Conservation (phyloP, 2,113 vertebrate species). For the Catharus fuscescens region DNA sequence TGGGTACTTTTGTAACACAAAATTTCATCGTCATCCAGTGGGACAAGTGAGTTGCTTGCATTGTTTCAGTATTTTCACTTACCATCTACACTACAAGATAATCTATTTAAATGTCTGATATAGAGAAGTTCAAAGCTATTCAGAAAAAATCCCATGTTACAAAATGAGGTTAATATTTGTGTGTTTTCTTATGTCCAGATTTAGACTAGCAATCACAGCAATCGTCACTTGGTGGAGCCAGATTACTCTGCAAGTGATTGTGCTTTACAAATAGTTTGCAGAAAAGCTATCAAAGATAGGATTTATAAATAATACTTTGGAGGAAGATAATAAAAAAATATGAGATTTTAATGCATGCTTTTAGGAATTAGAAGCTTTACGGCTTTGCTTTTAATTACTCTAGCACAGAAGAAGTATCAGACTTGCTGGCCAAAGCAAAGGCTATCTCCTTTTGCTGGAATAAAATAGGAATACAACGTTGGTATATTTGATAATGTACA, state of each 20-base stretch:
- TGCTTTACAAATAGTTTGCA: not conserved
- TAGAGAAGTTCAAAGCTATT: not conserved
- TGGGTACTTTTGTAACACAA: not conserved
- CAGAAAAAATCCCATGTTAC: not conserved
- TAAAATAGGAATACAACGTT: not conserved
- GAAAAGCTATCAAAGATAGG: not conserved
- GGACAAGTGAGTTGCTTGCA: not conserved
- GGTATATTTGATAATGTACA: not conserved
- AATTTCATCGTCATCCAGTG: not conserved
- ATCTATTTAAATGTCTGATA: not conserved
- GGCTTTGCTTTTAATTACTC: constrained; percentile 45
- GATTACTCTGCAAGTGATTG: constrained; percentile 56
- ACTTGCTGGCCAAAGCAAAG: not conserved
- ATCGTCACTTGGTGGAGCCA: constrained; percentile 76
- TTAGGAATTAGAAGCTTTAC: constrained; percentile 39
- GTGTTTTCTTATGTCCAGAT: not conserved
- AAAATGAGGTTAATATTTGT: not conserved
- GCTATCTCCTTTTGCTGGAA: not conserved
- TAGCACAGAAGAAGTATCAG: not conserved
- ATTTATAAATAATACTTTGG: constrained; percentile 21
- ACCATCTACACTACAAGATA: not conserved
- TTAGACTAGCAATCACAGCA: constrained; percentile 15
- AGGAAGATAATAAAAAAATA: not conserved
- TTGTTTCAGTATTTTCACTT: not conserved
- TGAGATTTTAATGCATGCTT: constrained; percentile 19